Evolutionary conservation across 2,797 vertebrate species (phyloP), one percentile per base, ranked within the genome.

Genomic region (Telmatherina bonti): DNA sequence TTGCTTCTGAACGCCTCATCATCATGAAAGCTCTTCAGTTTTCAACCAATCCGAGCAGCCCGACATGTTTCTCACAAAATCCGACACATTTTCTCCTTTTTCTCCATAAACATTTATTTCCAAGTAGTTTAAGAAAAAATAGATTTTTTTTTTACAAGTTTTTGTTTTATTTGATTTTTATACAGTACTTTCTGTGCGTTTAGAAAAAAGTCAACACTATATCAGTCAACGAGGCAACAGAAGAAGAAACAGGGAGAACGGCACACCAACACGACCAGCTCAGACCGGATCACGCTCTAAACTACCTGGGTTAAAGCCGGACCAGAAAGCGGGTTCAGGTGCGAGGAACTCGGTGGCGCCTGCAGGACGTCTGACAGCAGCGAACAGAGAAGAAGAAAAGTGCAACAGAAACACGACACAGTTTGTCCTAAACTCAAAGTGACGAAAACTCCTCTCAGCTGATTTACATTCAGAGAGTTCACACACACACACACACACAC

Each of bases 71-170:
- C 35, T 12, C 2, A 54, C 26, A 20, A 49, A 35, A 63, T 15
- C 62, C 7, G 30, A 30, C 26, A 53, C 11, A 13, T 26, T 53
- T 18, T 10, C 5, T 9, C 18, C 10, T 20, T 79, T 86, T 88
- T 76, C 54, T 89, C 71, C 69, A 79, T 85, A 87, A 89, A 93
- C 89, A 91, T 93, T 91, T 93, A 91, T 91, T 91, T 79, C n/a
- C 73, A 88, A 91, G 89, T 83, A 83, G 67, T 78, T 89, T 91
- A 84, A 90, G 86, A 89, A 92, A 93, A 93, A 93, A 92, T 89
- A 89, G 70, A 89, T 79, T 60, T 84, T 86, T 81, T 82, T 81
- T 88, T 89, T 87, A 71, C 86, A 79, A 85, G 24, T 54, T 85
- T 90, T 89, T 69, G 76, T 58, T 82, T 82, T 87, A 81, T 82